These are phyloP conservation scores for Megalops cyprinoides DNA, from an alignment of 2,797 vertebrate genomes.

Conservation along the genomic window DNA sequence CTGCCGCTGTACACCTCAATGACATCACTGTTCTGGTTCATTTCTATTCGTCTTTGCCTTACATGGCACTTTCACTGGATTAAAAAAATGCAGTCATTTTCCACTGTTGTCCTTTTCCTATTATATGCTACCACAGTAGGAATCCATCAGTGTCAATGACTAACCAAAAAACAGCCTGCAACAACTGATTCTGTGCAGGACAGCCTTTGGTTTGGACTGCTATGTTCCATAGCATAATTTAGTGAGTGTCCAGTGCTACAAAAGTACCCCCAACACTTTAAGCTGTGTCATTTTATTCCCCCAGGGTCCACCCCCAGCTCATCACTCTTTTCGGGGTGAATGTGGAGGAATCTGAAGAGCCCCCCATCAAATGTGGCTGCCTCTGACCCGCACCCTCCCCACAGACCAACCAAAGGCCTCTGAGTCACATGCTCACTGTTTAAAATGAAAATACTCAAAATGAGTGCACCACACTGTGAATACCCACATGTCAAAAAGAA, in stretches of 20 bases:
- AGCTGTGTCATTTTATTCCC: constrained; percentile 3
- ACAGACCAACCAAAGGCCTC: background rate
- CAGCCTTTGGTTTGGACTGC: too few species aligned
- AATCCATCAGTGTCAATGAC: too few species aligned
- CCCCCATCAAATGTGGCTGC: constrained; percentile 80
- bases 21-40: background rate
- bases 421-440: background rate
- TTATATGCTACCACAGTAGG: too few species aligned
- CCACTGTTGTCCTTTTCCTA: too few species aligned
- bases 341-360: constrained; percentile 77
- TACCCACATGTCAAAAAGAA: constrained; percentile 1
- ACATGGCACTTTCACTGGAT: too few species aligned
- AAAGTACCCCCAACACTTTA: background rate
- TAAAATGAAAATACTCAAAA: background rate
- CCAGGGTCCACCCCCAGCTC: constrained; percentile 85
- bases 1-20: background rate
- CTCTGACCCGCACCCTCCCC: constrained; percentile 68
- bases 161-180: too few species aligned
- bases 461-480: constrained; percentile 6
- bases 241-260: background rate
- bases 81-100: too few species aligned
- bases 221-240: too few species aligned
- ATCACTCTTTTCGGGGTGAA: constrained; percentile 85
- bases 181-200: too few species aligned
- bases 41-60: too few species aligned